These are phyloP conservation scores for Vesta saturnalis DNA, from an alignment of 2,888 invertebrate genomes.

Conservation along the genomic window DNA sequence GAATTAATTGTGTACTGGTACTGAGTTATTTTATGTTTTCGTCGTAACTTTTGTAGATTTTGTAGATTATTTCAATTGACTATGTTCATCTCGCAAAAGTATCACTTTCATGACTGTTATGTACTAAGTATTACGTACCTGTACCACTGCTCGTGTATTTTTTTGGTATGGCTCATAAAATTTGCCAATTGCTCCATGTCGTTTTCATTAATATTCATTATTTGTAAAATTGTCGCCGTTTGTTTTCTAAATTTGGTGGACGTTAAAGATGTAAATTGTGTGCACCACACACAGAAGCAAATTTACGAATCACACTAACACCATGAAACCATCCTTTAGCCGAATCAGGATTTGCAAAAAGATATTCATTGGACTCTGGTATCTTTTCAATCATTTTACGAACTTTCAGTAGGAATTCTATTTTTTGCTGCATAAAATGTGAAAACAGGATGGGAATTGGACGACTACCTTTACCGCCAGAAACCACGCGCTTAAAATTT, in stretches of 20 bases:
- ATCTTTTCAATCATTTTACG: conserved; percentile 28
- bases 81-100: no score
- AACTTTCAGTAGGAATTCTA: conserved; percentile 30
- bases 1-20: no score
- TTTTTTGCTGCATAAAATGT: conserved; percentile 33
- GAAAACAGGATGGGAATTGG: conserved; percentile 42
- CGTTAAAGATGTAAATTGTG: conserved; percentile 39
- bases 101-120: no score
- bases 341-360: conserved; percentile 42
- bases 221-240: conserved; percentile 40
- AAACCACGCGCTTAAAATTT: conserved; percentile 43
- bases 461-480: conserved; percentile 41
- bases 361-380: conserved; percentile 41
- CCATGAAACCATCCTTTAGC: conserved; percentile 41
- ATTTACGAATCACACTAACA: conserved; percentile 42
- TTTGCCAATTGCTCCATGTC: conserved; percentile 47
- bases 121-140: conserved; percentile 25
- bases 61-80: no score
- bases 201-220: conserved; percentile 39
- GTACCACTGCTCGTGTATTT: conserved; percentile 44
- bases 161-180: conserved; percentile 48
- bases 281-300: conserved; percentile 38
- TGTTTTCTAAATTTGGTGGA: conserved; percentile 46
- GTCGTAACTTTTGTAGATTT: no score
- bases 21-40: no score